Base-by-base conservation (phyloP, 1,140 invertebrate genomes). In the Apolygus lucorum region DNA sequence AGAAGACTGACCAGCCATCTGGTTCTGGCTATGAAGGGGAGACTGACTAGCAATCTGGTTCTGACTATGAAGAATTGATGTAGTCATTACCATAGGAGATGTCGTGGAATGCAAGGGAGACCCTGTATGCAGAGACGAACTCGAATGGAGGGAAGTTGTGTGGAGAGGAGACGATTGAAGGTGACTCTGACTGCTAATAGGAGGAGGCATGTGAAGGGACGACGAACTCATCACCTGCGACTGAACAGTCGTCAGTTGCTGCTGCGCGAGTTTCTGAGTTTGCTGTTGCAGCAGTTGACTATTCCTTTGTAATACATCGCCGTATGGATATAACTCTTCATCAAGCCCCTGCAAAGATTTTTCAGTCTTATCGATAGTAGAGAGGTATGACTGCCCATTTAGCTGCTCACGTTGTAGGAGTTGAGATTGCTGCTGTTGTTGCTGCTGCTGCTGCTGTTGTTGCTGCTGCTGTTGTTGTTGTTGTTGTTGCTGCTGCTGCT, bases 401-500 rank as follows among this genome's bases (percentile, higher is more conserved):
- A 70, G 2, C 28, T 72, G 68, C n/a, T n/a, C n/a, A n/a, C n/a
- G n/a, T 67, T 74, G 65, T 28, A 70, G 63, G 2, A 73, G 66
- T 13, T 64, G 54, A 26, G 72, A 73, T 28, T 68, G 70, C 52
- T 76, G 72, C 21, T 74, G 74, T 27, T 76, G 74, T 52, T 72
- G 73, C 25, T 72, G 71, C 28, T 76, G 75, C 65, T 73, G 72
- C 34, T 71, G 70, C 21, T 70, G 64, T 25, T 73, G 72, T n/a
- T n/a, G n/a, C n/a, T n/a, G n/a, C n/a, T n/a, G n/a, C n/a, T n/a
- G n/a, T 28, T 74, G 72, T 28, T 68, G 70, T 52, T 76, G 72
- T 21, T 74, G 74, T 27, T 76, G 74, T 52, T 72, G 73, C 25
- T 72, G 71, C 28, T 76, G 75, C 65, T 73, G 72, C 34, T 71